Evolutionary conservation across 2,888 invertebrate species (phyloP), one percentile per base, ranked within the genome.

Genomic region (Leucoma salicis): DNA sequence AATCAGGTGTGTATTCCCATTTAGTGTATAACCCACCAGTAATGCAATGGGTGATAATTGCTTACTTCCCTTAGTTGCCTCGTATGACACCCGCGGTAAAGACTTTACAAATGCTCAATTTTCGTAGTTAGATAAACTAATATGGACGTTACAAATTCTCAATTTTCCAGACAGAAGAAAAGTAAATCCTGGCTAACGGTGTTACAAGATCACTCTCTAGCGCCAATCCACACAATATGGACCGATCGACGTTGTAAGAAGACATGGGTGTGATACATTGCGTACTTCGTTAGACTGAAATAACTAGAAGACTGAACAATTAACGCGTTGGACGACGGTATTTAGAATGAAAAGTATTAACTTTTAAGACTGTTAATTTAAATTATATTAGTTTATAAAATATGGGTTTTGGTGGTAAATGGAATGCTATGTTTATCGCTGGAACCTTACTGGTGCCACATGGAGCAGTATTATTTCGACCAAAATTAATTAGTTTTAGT

Each of bases 171-270:
- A 66, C 81, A 83, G 86, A 82, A 52, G 57, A 65, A 44, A 63
- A 72, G 35, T 49, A 71, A 69, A 35, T 48, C 57, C 0, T 81
- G 77, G 79, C 39, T 57, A 41, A 42, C 45, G 38, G 40, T 43
- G 0, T 29, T 79, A 1, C 57, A 61, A 15, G 39, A 50, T 1
- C 57, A 63, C 14, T 54, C 74, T 6, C 51, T 83, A 10, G 78
- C 74, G 1, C 84, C 85, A 3, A 82, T 86, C 14, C 82, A 84
- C 65, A 51, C 60, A 0, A 70, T 86, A 42, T 87, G 86, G 86
- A 66, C 67, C 12, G 84, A 80, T 21, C 47, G 86, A 29, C 61
- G 63, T 8, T 86, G 86, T 59, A 79, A 77, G 33, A 66, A 61
- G 11, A 72, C 66, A 0, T 66, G 64, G 58, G 76, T 85, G 8